phyloP scores from a whole-genome alignment of 92 coral and sea anemone genomes.

The Metridium senile region DNA sequence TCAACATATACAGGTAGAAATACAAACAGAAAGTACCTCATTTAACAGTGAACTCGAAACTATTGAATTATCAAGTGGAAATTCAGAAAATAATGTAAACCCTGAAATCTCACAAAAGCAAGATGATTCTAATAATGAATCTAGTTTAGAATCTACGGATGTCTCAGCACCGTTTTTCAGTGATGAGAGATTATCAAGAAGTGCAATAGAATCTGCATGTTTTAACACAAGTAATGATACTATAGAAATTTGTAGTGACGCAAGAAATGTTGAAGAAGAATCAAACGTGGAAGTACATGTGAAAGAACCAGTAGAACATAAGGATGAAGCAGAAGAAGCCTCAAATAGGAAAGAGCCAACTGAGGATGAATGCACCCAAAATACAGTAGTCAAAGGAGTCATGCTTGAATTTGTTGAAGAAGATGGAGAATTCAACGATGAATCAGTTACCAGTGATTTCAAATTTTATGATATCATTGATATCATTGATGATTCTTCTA shows the following conservation, averaged over 20 bases:
- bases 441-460: not conserved
- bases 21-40: too few relatives aligned
- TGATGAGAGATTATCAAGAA: not conserved
- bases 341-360: slow-evolving; percentile 10
- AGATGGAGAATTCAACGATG: not conserved
- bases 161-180: not conserved
- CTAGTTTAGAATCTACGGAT: not conserved
- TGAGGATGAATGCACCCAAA: slow-evolving; percentile 18
- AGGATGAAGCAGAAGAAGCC: not conserved
- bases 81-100: not conserved
- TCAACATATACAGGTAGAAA: too few relatives aligned
- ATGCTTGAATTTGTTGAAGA: slow-evolving; percentile 3
- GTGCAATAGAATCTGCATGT: not conserved
- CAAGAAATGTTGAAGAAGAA: not conserved
- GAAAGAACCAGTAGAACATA: not conserved
- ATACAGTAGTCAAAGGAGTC: slow-evolving; percentile 5
- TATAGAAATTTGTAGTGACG: not conserved
- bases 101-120: not conserved
- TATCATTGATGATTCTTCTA: not conserved
- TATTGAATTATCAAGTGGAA: not conserved
- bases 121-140: not conserved
- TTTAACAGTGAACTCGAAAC: not conserved
- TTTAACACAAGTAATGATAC: not conserved
- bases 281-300: not conserved
- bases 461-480: not conserved